phyloP scores from a whole-genome alignment of 1,140 invertebrate species.

The Bombyx mori region DNA sequence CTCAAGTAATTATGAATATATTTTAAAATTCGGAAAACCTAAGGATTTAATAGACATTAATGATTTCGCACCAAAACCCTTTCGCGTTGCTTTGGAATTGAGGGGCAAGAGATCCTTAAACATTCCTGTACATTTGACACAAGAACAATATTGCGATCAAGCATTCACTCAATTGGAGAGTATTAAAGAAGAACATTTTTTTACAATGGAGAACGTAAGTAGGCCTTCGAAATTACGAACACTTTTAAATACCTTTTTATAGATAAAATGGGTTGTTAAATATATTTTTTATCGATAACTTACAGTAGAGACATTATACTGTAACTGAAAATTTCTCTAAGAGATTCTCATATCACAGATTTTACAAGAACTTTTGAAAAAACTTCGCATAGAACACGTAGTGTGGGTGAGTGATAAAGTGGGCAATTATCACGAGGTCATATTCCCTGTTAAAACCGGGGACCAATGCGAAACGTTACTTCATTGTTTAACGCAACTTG shows the following conservation, averaged over 20 bases:
- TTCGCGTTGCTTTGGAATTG: conserved; percentile 41
- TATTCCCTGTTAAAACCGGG: conserved; percentile 78
- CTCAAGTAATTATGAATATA: conserved; percentile 49
- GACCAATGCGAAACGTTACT: conserved; percentile 80
- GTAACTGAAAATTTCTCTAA: not conserved
- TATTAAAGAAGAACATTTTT: conserved; percentile 40
- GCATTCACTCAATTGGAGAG: conserved; percentile 40
- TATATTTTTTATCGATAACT: not conserved
- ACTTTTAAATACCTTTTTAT: not conserved
- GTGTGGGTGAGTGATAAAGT: conserved; percentile 78
- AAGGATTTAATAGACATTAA: conserved; percentile 36
- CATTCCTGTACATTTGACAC: conserved; percentile 53
- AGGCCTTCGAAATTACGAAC: not conserved
- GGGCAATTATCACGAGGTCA: conserved; percentile 78
- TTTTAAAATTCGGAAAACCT: conserved; percentile 49
- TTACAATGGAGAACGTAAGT: conserved; percentile 62
- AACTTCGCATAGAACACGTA: conserved; percentile 78
- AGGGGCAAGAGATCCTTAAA: conserved; percentile 45
- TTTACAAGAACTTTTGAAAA: conserved; percentile 75
- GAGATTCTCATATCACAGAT: conserved; percentile 55
- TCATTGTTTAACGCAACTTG: conserved; percentile 79
- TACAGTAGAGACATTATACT: not conserved
- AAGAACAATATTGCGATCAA: conserved; percentile 42
- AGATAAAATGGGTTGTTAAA: not conserved
- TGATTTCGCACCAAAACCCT: conserved; percentile 23